phyloP scores from a whole-genome alignment of 2,888 invertebrate genomes.

The Clunio marinus region DNA sequence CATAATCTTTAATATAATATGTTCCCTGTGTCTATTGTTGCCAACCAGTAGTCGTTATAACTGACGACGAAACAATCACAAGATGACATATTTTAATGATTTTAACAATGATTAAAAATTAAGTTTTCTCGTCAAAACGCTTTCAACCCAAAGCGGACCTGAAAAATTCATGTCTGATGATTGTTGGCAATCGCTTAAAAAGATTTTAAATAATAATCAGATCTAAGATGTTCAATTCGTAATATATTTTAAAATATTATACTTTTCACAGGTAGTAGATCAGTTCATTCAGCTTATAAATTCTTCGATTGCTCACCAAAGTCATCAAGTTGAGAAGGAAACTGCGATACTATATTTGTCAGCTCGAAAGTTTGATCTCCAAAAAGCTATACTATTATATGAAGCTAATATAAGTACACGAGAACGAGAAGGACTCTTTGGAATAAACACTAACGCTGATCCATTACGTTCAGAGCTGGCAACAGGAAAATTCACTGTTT shows the following conservation, averaged over 20 bases:
- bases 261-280: slow-evolving; percentile 50
- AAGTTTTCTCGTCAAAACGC: slow-evolving; percentile 26
- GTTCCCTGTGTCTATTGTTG: background rate
- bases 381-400: slow-evolving; percentile 84
- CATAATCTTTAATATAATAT: no score
- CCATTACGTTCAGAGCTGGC: slow-evolving; percentile 80
- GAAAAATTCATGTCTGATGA: slow-evolving; percentile 20
- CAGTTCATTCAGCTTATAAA: slow-evolving; percentile 52
- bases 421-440: slow-evolving; percentile 76
- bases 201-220: no score
- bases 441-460: slow-evolving; percentile 77
- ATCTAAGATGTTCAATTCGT: no score
- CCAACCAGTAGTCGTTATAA: slow-evolving; percentile 38
- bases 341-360: slow-evolving; percentile 90
- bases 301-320: slow-evolving; percentile 51
- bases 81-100: slow-evolving; percentile 35
- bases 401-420: slow-evolving; percentile 89
- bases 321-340: slow-evolving; percentile 51
- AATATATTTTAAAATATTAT: no score
- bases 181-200: slow-evolving; percentile 16
- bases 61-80: slow-evolving; percentile 38
- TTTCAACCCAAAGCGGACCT: slow-evolving; percentile 38
- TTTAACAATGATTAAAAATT: slow-evolving; percentile 24
- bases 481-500: slow-evolving; percentile 93
- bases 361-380: slow-evolving; percentile 92